Percentiles rank a stretch among this genome's conserved stretches.
Conservation (phyloP, 92 coral and sea anemone genomes). For the Paragorgia papillata region DNA sequence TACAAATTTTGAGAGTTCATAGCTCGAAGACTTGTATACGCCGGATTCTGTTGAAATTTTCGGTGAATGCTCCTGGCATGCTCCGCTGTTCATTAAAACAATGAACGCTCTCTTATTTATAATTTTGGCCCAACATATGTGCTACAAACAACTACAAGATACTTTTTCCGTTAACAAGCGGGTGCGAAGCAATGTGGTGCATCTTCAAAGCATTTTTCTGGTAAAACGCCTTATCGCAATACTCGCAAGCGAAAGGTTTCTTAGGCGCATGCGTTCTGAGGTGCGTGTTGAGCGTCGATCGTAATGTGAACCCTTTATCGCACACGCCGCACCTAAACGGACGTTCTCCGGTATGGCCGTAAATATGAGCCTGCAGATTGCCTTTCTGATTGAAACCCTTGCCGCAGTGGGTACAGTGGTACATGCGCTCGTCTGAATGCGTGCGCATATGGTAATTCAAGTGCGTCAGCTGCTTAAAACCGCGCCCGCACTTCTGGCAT, state of each 20-base stretch:
- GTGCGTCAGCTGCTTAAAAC: conserved; percentile 95
- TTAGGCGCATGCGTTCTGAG: conserved; percentile 90
- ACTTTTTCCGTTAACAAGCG: conserved; percentile 86
- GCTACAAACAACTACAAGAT: too few relatives aligned
- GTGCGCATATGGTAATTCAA: conserved; percentile 94
- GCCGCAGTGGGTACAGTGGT: conserved; percentile 80
- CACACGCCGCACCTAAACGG: conserved; percentile 87
- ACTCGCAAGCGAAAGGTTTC: conserved; percentile 92
- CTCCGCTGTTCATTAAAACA: too few relatives aligned
- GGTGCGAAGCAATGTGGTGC: conserved; percentile 96
- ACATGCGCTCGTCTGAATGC: conserved; percentile 86
- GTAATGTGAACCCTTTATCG: conserved; percentile 85
- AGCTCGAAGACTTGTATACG: too few relatives aligned
- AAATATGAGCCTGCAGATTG: conserved; percentile 93
- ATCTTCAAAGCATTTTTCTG: conserved; percentile 96
- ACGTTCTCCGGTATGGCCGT: conserved; percentile 98
- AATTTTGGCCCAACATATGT: too few relatives aligned
- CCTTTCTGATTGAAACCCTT: conserved; percentile 98
- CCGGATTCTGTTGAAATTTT: too few relatives aligned
- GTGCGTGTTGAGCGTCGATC: conserved; percentile 96
- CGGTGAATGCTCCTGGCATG: too few relatives aligned
- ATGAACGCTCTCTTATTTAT: too few relatives aligned
- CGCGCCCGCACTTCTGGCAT: conserved; percentile 96
- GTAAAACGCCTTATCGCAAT: conserved; percentile 87
- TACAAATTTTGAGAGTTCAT: too few relatives aligned